A percentile compares a stretch with the other conserved stretches of the same genome.
These are phyloP conservation scores for Anguilla japonica DNA, from an alignment of 2,113 vertebrate species.

Conservation along the genomic window DNA sequence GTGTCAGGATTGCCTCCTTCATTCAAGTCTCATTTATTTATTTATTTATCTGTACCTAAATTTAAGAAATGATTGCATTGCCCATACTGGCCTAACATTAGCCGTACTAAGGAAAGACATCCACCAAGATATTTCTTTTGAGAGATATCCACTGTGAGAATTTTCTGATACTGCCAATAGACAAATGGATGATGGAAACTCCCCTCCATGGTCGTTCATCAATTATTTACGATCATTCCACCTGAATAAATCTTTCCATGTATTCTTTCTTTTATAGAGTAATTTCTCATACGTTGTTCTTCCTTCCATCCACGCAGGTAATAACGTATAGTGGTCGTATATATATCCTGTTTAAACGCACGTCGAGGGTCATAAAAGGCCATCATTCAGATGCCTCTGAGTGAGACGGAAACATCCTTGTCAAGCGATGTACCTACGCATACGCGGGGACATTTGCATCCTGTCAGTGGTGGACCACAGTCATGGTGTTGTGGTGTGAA, in stretches of 20 bases:
- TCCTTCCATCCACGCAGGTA: not conserved
- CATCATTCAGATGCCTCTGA: not conserved
- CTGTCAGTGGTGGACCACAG: not conserved
- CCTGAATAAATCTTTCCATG: slow-evolving; percentile 1
- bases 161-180: not conserved
- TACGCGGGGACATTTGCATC: not conserved
- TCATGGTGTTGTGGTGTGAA: not conserved
- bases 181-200: not conserved
- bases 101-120: not conserved
- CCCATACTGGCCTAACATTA: not conserved
- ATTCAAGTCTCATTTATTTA: no score
- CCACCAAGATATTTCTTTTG: not conserved
- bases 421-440: not conserved
- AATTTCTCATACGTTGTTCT: not conserved
- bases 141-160: not conserved
- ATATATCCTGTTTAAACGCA: not conserved
- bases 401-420: not conserved
- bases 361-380: not conserved
- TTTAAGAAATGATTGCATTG: not conserved
- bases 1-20: no score
- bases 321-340: not conserved
- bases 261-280: not conserved
- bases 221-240: not conserved
- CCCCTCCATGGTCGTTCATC: not conserved
- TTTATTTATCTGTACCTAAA: not conserved